Evolutionary conservation across 2,888 invertebrate species (phyloP).

Genomic region (Thera britannica): DNA sequence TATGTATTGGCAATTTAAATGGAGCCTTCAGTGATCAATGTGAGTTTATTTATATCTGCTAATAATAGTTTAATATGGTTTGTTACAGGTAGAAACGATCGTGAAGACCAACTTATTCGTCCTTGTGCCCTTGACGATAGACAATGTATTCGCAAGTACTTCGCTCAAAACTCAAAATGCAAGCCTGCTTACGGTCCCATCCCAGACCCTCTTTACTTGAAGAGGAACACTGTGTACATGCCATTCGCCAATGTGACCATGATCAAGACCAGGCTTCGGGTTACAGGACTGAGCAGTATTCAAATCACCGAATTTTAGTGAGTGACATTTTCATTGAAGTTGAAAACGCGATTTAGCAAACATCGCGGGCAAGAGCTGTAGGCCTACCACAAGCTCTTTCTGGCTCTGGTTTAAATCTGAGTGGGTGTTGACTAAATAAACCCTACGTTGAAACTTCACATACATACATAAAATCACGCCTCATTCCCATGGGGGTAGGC

Average conservation of each 20-base stretch:
- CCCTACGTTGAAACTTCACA: no score
- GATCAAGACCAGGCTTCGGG: conserved; percentile 25
- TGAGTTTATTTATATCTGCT: no score
- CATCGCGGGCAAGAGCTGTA: no score
- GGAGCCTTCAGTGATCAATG: no score
- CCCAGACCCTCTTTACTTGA: conserved; percentile 35
- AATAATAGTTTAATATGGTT: neutral
- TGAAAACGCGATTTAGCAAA: neutral
- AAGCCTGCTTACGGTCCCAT: conserved; percentile 29
- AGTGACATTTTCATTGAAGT: conserved; percentile 18
- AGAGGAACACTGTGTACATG: conserved; percentile 20
- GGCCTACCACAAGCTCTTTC: no score
- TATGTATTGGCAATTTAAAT: no score
- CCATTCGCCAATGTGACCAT: conserved; percentile 46
- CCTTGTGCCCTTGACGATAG: conserved; percentile 45
- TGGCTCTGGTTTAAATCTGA: no score
- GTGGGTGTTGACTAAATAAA: no score
- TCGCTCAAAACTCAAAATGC: conserved; percentile 41
- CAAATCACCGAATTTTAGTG: conserved; percentile 55
- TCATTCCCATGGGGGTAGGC: no score
- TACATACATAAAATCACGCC: no score
- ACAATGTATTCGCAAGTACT: conserved; percentile 45
- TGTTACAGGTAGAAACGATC: conserved; percentile 22
- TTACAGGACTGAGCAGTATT: conserved; percentile 47
- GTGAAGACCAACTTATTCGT: conserved; percentile 33